Evolutionary conservation across 2,888 invertebrate species (phyloP), one percentile per base, ranked within the genome.

Genomic region (Amorpha juglandis): DNA sequence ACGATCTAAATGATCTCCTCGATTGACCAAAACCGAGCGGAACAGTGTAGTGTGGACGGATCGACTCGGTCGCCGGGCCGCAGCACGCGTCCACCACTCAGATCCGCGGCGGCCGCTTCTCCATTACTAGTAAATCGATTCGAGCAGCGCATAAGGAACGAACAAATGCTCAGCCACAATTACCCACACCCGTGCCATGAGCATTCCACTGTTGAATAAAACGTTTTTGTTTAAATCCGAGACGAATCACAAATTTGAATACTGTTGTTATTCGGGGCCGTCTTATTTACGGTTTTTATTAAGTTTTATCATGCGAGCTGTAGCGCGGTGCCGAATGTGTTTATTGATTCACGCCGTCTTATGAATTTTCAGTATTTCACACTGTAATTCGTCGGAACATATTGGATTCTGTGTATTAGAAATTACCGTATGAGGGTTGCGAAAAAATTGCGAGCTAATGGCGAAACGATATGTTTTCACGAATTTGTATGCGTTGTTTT

Each of bases 211-310:
- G 90, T 90, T 89, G 91, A 92, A 91, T 90, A 90, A 89, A 91
- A 87, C 89, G 92, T 91, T 93, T 90, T 91, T 90, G 91, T 92
- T 92, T 93, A 90, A 93, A 92, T 87, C 91, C 89, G 92, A 83
- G 79, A 78, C 92, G 85, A 92, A 93, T 92, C 75, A 86, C 71
- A 89, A 92, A 93, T 92, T 92, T 87, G 89, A 91, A 90, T 88
- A 90, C 86, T 90, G 89, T 91, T 89, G 88, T 91, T 89, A 89
- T 88, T 83, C 84, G 82, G 84, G 79, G 79, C 83, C 85, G 83
- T 87, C 84, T 86, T 86, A 86, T 87, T 87, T 87, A 89, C 84
- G 87, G 84, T 81, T 82, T 87, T 90, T 90, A 92, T 90, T 84
- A 82, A 70, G 72, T 70, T 77, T 75, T 83, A 82, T 83, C 92